Evolutionary conservation across 2,888 invertebrate species (phyloP), one percentile per base, ranked within the genome.

Genomic region (Cinara cedri): DNA sequence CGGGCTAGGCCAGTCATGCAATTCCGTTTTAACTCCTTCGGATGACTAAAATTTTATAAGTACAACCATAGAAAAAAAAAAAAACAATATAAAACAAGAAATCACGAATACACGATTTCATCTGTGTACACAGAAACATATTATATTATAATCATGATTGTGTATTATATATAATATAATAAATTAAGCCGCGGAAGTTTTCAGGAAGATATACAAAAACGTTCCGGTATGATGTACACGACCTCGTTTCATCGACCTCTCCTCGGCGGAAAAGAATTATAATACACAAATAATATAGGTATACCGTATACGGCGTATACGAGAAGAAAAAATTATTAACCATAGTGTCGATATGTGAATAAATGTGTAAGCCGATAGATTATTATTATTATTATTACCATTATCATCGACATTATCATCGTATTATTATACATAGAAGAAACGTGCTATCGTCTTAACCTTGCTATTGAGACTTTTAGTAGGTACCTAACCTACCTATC

Each of bases 141-240:
- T 24, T 11, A 49, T 49, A 24, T 24, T 14, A 34, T 21, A 34
- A 19, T 46, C 46, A 24, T 16, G 9, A 2, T n/a, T 24, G n/a
- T 57, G 13, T 26, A 34, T 51, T 34, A n/a, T 72, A n/a, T 24
- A 34, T 51, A 34, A n/a, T 72, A n/a, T 24, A 34, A 24, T 6
- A 62, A 34, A 62, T 46, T 62, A 44, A 49, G 11, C 49, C 34
- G 19, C 72, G 60, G 72, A 72, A 72, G 72, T 72, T 72, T 34
- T 62, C 6, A 13, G 42, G 63, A 74, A 44, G n/a, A 74, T 42
- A 70, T 70, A 34, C 6, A 34, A 57, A 49, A 51, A 42, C 42
- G 62, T 74, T 74, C 63, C 63, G 62, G 72, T 74, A 14, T 74
- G 74, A 74, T 74, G 63, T 74, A 42, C 51, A 54, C 24, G 74